A percentile compares a stretch with the other conserved stretches of the same genome.
phyloP scores from a whole-genome alignment of 2,113 vertebrate species.

The Ornithorhynchus anatinus region DNA sequence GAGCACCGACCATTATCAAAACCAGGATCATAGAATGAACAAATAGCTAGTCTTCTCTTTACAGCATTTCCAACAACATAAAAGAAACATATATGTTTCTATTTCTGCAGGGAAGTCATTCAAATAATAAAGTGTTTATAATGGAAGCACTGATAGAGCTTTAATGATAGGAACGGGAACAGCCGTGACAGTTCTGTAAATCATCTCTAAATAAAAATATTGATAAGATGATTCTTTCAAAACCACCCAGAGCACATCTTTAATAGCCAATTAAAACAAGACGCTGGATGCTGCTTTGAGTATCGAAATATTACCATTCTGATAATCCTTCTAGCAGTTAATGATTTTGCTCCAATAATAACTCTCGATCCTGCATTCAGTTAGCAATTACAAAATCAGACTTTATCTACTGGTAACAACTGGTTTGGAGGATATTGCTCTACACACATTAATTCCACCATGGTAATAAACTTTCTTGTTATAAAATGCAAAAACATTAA shows the following conservation, averaged over 20 bases:
- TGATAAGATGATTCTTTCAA: not conserved
- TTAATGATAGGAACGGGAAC: not conserved
- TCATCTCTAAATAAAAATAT: not conserved
- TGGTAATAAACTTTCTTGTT: not conserved
- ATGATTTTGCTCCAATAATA: not conserved
- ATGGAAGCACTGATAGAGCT: not conserved
- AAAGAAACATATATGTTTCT: too few relatives aligned
- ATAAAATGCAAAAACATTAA: constrained; percentile 9
- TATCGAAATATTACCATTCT: not conserved
- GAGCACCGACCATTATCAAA: too few relatives aligned
- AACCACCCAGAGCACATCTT: not conserved
- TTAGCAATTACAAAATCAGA: not conserved
- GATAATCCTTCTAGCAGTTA: not conserved
- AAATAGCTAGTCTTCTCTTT: too few relatives aligned
- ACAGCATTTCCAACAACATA: too few relatives aligned
- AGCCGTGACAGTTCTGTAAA: not conserved
- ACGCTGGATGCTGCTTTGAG: not conserved
- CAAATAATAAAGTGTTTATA: not conserved
- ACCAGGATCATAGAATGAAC: too few relatives aligned
- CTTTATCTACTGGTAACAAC: not conserved
- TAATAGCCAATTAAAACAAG: not conserved
- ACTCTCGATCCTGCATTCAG: not conserved
- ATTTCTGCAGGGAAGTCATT: too few relatives aligned
- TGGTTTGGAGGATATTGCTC: not conserved
- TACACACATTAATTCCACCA: not conserved